Evolutionary conservation across 2,797 vertebrate species (phyloP).

Genomic region (Lacerta agilis): DNA sequence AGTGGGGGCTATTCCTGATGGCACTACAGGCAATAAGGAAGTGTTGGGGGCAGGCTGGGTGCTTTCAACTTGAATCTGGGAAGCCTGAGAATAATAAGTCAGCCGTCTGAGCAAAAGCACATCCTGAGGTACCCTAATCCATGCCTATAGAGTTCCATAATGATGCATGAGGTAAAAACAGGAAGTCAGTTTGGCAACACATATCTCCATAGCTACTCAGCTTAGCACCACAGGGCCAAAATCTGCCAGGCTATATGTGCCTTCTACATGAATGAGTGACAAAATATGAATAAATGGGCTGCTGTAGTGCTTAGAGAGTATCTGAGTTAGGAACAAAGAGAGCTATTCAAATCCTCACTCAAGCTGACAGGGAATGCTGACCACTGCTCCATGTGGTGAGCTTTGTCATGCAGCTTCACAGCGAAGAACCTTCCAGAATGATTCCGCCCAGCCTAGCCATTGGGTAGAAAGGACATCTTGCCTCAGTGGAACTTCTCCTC

Average conservation of each 20-base stretch:
- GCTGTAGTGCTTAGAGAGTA: neutral
- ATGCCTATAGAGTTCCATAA: neutral
- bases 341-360: neutral
- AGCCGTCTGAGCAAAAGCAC: neutral
- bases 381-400: neutral
- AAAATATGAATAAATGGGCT: neutral
- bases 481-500: neutral
- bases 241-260: neutral
- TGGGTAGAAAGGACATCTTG: neutral
- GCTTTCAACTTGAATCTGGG: neutral
- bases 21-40: neutral
- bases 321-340: neutral
- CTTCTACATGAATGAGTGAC: neutral
- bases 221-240: too few relatives aligned
- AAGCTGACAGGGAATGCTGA: neutral
- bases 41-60: neutral
- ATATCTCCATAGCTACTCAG: neutral
- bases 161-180: neutral
- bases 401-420: neutral
- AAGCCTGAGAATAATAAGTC: neutral
- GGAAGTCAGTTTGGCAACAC: neutral
- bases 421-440: neutral
- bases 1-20: neutral
- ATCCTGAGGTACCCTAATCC: neutral
- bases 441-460: neutral